These are phyloP conservation scores for Girardinichthys multiradiatus DNA, from an alignment of 2,113 vertebrate species.

Conservation along the genomic window DNA sequence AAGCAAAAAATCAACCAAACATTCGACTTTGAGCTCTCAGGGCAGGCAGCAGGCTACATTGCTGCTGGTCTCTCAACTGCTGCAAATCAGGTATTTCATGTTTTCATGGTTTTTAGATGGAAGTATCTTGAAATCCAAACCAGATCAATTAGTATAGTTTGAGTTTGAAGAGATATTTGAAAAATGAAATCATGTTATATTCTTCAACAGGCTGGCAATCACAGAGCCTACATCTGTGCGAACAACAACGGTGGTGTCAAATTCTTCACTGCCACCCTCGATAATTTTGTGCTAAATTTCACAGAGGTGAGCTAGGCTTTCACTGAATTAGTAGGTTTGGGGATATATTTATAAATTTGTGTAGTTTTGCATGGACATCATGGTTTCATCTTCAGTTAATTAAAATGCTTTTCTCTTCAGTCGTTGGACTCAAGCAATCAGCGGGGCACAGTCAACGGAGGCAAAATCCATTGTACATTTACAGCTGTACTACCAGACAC, in stretches of 20 bases:
- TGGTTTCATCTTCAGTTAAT: neutral
- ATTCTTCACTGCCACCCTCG: slow-evolving; percentile 25
- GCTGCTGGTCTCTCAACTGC: neutral
- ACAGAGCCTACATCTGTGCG: slow-evolving; percentile 58
- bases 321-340: too few species aligned
- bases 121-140: neutral
- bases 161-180: too few species aligned
- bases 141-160: too few species aligned
- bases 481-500: neutral
- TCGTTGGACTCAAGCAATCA: neutral
- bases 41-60: slow-evolving; percentile 1
- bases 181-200: too few species aligned
- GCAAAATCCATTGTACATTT: slow-evolving; percentile 3
- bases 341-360: neutral
- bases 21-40: slow-evolving; percentile 1
- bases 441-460: neutral
- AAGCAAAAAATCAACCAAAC: neutral
- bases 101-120: neutral
- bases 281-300: accelerated
- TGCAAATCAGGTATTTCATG: neutral
- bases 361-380: too few species aligned
- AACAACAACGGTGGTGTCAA: neutral
- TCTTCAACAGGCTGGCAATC: neutral
- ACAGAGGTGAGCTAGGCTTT: slow-evolving; percentile 31
- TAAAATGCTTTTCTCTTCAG: neutral